Evolutionary conservation across 2,113 vertebrate species (phyloP), one percentile per base, ranked within the genome.

Genomic region (Aramus guarauna): DNA sequence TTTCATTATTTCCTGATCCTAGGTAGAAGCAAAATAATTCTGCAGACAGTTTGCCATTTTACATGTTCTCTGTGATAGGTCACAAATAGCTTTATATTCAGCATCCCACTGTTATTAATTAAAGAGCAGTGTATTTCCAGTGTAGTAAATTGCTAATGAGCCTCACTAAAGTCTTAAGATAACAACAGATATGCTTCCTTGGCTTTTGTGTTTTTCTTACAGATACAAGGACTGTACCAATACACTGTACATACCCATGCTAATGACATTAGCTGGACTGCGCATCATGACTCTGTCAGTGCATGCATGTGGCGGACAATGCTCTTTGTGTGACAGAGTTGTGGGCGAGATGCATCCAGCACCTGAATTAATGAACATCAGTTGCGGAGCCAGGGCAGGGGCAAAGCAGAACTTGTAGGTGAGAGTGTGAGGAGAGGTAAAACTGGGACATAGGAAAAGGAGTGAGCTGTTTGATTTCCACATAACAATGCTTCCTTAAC

Each of bases 251-350:
- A 2, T 15, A 3, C 4, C 21, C 19, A 20, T 2, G 1, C 9
- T 41, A 32, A 21, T 26, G 48, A 37, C 39, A 10, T 55, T 9
- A n/a, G 3, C 10, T 15, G 14, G 52, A 5, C 15, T 45, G 37
- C 45, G 36, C 20, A 5, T 34, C 15, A 1, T 9, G 41, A 16
- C 47, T 41, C 6, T 29, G 3, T 27, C 32, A 53, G 50, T 5
- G 8, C 1, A 1, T 5, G 9, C 27, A 14, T 4, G 12, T 26
- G 56, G 9, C 59, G 36, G n/a, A 85, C 29, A 37, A 1, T 1
- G 0, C 0, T 24, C 3, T 37, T 67, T 39, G 15, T 55, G 18
- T 12, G 37, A 32, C 71, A 37, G 11, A 11, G 0, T 0, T 50
- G 16, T 16, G 6, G 16, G 8, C 2, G 4, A 66, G 27, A 34